These are phyloP conservation scores for Poeciliopsis turneri DNA, from an alignment of 2,797 vertebrate species.

Conservation along the genomic window DNA sequence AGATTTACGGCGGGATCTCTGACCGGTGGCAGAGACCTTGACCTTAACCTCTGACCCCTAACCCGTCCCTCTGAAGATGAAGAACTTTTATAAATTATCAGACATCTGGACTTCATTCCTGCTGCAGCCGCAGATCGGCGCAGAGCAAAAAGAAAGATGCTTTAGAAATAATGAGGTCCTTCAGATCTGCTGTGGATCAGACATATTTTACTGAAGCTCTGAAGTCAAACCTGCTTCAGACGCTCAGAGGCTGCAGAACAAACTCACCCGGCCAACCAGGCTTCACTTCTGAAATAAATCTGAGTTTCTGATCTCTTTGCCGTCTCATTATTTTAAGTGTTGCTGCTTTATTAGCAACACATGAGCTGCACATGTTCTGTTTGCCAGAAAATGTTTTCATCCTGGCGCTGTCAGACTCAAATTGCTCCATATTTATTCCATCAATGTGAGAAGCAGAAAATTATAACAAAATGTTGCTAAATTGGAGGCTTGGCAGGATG, in stretches of 20 bases:
- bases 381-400: slow-evolving; percentile 7
- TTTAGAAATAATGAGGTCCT: neutral
- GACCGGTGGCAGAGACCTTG: neutral
- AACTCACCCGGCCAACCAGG: too few species aligned
- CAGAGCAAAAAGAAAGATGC: neutral
- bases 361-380: slow-evolving; percentile 12
- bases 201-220: neutral
- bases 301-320: neutral
- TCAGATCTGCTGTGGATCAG: neutral
- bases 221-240: neutral
- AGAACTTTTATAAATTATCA: neutral
- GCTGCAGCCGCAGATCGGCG: neutral
- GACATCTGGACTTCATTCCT: slow-evolving; percentile 3
- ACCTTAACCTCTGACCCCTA: too few species aligned
- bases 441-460: neutral
- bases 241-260: neutral
- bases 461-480: neutral
- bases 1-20: neutral
- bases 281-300: too few species aligned
- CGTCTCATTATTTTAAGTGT: neutral
- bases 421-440: neutral
- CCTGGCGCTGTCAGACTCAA: slow-evolving; percentile 2
- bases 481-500: neutral
- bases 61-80: neutral
- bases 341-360: neutral